Base-by-base conservation (phyloP, 2,113 vertebrate genomes). In the Bufo bufo region DNA sequence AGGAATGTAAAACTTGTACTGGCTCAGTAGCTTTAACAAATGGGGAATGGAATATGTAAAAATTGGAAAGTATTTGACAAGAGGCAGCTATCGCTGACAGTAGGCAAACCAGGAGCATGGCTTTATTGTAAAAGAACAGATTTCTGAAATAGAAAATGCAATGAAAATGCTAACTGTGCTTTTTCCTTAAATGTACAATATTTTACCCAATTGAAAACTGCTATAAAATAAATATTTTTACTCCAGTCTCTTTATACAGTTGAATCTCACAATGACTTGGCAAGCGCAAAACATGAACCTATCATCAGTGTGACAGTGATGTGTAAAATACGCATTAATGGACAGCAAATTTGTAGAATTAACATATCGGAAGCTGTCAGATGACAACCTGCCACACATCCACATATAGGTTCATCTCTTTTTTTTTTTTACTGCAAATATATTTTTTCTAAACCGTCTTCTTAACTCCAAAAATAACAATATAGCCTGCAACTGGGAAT, bases 11-110 rank as follows among this genome's bases (percentile, higher is more conserved):
- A 87, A 87, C 86, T 63, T 88, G 65, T 81, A 83, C 58, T 9
- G 72, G 13, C 80, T 83, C 80, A 83, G 80, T 75, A 84, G 71
- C 69, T 83, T 88, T 66, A 88, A 83, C 87, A 88, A 88, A 84
- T 83, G 56, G 65, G 80, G 56, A 83, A 88, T 72, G 83, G 80
- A 84, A 84, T 88, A 88, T 83, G 71, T 74, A 83, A 75, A 87
- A 88, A 83, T 88, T 9, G 72, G 80, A 43, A 84, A 77, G 74
- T 77, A 65, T 58, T 82, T 88, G 87, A 88, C 87, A 88, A 88
- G 87, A 49, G 75, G 71, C 45, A 77, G 71, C 87, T 54, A 13
- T 65, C 52, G 54, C 71, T 88, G 87, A 84, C 87, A 88, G 85
- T 17, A 61, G 58, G 84, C 66, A 56, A 77, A 85, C 84, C 50